Evolutionary conservation across 2,113 vertebrate species (phyloP).

Genomic region (Python bivittatus): DNA sequence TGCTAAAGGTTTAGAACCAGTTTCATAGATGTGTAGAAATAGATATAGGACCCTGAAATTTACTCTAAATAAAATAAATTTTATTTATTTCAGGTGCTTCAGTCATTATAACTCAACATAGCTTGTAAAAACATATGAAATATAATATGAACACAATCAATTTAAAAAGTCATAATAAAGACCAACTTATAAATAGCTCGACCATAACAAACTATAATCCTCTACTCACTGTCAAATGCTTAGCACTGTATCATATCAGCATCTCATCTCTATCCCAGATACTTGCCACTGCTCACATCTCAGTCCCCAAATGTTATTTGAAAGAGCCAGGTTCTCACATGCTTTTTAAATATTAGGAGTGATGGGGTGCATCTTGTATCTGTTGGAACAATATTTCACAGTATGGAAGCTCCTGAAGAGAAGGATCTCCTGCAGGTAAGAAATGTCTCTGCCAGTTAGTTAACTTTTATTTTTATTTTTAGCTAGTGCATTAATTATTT

Average conservation of each 20-base stretch:
- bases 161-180: not conserved
- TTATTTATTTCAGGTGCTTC: not conserved
- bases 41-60: too few relatives aligned
- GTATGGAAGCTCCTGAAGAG: not conserved
- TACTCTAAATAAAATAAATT: too few relatives aligned
- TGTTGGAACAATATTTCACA: not conserved
- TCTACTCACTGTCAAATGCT: not conserved
- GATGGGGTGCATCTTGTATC: not conserved
- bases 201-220: not conserved
- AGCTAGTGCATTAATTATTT: not conserved
- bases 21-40: too few relatives aligned
- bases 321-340: not conserved
- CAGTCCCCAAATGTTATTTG: not conserved
- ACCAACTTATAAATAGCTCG: not conserved
- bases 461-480: not conserved
- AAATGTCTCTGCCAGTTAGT: not conserved
- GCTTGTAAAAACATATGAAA: not conserved
- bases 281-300: not conserved
- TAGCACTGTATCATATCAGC: not conserved
- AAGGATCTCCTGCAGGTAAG: not conserved
- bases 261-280: not conserved
- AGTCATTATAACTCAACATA: not conserved
- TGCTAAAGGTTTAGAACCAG: too few relatives aligned
- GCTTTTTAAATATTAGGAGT: not conserved
- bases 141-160: not conserved